Evolutionary conservation across 92 coral and sea anemone species (phyloP), one percentile per base, ranked within the genome.

Genomic region (Zoanthus gigantus): DNA sequence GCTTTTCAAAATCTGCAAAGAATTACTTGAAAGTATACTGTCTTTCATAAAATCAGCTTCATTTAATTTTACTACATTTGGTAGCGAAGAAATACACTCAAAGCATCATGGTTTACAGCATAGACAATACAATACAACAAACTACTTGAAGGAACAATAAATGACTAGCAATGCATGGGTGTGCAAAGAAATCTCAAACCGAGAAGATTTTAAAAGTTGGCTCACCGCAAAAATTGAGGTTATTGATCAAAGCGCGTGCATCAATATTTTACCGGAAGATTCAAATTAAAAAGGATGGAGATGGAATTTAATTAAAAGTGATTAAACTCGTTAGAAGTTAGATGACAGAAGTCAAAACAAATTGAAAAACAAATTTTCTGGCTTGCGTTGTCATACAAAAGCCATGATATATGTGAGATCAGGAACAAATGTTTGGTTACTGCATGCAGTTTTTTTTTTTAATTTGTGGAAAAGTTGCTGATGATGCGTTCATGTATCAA

Each of bases 371-470:
- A 5, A 63, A 63, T n/a, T 28, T 63, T n/a, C 8, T 23, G 69
- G 69, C 69, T 63, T 63, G 54, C n/a, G 9, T 63, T 18, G 1
- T 9, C 16, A 15, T 16, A 61, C 68, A 61, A 63, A 16, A 16
- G 28, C 28, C 69, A 63, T 16, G 29, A 4, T 6, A 8, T 18
- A 18, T 61, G 23, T 2, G 68, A 63, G 9, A 63, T 63, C 28
- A 3, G 0, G 29, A 63, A 63, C 17, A 63, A 60, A 8, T 14
- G 18, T n/a, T 14, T 2, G 6, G 67, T 14, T 60, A 15, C 37
- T 78, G 83, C 68, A 45, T 52, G 69, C 69, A 28, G 54, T 50
- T 63, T 17, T 16, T 78, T 78, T 79, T 58, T 14, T 7, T 60
- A 31, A 58, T 58, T 58, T 14, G 30, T 30, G 28, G 31, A 34